A percentile compares a stretch with the other conserved stretches of the same genome.
Evolutionary conservation across 2,797 vertebrate genomes (phyloP).

Genomic region (Acanthurus tractus): DNA sequence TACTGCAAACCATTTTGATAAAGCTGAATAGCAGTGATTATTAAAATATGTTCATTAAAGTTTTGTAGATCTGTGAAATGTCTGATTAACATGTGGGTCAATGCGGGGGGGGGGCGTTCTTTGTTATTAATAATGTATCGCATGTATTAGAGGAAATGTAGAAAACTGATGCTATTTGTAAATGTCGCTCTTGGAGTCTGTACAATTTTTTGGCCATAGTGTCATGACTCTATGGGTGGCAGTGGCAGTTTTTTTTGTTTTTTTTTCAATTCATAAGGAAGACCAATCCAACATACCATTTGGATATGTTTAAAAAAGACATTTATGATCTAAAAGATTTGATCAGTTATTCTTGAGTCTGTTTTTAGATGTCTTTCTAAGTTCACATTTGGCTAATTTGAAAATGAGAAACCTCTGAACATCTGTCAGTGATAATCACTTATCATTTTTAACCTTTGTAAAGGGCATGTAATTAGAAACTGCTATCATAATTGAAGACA

Average conservation of each 20-base stretch:
- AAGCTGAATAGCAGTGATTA: background rate
- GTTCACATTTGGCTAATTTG: background rate
- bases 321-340: background rate
- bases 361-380: background rate
- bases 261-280: too few relatives aligned
- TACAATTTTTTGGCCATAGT: background rate
- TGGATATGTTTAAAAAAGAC: background rate
- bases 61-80: background rate
- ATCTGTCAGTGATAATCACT: background rate
- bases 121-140: conserved; percentile 11
- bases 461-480: background rate
- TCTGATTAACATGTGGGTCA: background rate
- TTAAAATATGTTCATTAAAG: conserved; percentile 1
- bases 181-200: background rate
- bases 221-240: too few relatives aligned
- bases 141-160: background rate
- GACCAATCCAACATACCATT: too few relatives aligned
- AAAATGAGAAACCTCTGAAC: background rate
- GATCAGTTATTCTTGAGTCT: background rate
- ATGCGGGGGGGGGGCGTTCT: background rate
- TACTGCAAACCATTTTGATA: background rate
- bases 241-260: too few relatives aligned
- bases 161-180: background rate
- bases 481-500: background rate
- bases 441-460: background rate